Base-by-base conservation (phyloP, 2,888 invertebrate species). In the Plebejus anna region DNA sequence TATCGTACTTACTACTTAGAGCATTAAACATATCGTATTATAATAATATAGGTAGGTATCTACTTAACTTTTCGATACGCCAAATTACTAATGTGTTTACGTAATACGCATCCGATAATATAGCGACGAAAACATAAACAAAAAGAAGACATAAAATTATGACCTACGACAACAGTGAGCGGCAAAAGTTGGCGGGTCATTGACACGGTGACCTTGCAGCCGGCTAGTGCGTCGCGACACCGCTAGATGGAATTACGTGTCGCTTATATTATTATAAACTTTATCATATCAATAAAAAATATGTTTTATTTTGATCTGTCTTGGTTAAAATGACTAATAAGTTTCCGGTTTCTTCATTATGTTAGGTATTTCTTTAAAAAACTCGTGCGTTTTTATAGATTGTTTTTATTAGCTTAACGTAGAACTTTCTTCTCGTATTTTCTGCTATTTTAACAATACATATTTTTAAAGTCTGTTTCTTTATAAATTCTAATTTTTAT, bases 61-160 rank as follows among this genome's bases (percentile, higher is more conserved):
- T 47, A 47, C 47, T 47, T 28, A 28, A 22, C 61, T 9, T 61
- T 61, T 61, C 28, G 36, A n/a, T 75, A 32, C 36, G 7, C 7
- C 16, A 57, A 75, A 75, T 75, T 78, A 81, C 78, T 81, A 86
- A 87, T 86, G 82, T 85, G 85, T 89, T 90, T 88, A 87, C 88
- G 87, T 90, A 87, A 87, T 42, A 22, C 22, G 47, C 66, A 36
- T 51, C 13, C 42, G 81, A 87, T 87, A 88, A 89, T 87, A 91
- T 92, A 91, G 89, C 92, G 91, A 86, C 90, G 91, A 91, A 93
- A 94, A 92, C 92, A 93, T 93, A 94, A 93, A 94, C 93, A 92
- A 92, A 93, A 94, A 92, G 93, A 92, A 92, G 91, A 91, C 92
- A 93, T 94, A 92, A 94, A 94, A 93, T 94, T 92, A 93, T 93